A percentile compares a stretch with the other conserved stretches of the same genome.
These are phyloP conservation scores for Macrophya alboannulata DNA, from an alignment of 2,888 invertebrate genomes.

Conservation along the genomic window DNA sequence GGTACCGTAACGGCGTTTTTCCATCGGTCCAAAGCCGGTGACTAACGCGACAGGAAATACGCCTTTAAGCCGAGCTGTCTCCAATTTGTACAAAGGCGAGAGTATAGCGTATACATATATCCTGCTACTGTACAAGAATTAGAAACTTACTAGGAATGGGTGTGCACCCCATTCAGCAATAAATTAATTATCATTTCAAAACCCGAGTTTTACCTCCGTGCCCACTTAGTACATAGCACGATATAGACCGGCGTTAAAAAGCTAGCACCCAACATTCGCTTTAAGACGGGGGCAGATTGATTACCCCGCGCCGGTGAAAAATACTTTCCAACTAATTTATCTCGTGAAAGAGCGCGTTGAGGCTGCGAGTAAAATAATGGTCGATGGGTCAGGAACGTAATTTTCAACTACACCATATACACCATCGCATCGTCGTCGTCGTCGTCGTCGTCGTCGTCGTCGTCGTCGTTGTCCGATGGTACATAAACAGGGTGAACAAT, in stretches of 20 bases:
- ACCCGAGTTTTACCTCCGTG: not conserved
- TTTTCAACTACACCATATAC: constrained; percentile 31
- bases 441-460: not conserved
- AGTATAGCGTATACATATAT: not conserved
- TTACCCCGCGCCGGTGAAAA: constrained; percentile 34
- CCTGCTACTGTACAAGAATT: not conserved
- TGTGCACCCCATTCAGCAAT: not conserved
- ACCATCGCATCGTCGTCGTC: not conserved
- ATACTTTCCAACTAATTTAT: constrained; percentile 51
- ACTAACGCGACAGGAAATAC: constrained; percentile 52
- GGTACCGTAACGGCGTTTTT: constrained; percentile 34
- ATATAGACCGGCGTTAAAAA: constrained; percentile 21
- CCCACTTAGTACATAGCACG: not conserved
- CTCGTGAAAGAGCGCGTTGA: not conserved
- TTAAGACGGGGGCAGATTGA: constrained; percentile 44
- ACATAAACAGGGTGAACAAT: not conserved
- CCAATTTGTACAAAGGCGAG: constrained; percentile 37
- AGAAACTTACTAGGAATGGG: not conserved
- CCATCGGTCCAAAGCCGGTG: constrained; percentile 44
- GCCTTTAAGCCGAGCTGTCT: constrained; percentile 48
- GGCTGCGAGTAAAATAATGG: constrained; percentile 26
- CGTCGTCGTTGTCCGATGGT: too few relatives aligned
- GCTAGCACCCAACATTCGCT: constrained; percentile 28
- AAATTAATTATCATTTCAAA: constrained; percentile 14
- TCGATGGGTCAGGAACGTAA: constrained; percentile 12